These are phyloP conservation scores for Anthoscopus minutus DNA, from an alignment of 2,113 vertebrate species.

Conservation along the genomic window DNA sequence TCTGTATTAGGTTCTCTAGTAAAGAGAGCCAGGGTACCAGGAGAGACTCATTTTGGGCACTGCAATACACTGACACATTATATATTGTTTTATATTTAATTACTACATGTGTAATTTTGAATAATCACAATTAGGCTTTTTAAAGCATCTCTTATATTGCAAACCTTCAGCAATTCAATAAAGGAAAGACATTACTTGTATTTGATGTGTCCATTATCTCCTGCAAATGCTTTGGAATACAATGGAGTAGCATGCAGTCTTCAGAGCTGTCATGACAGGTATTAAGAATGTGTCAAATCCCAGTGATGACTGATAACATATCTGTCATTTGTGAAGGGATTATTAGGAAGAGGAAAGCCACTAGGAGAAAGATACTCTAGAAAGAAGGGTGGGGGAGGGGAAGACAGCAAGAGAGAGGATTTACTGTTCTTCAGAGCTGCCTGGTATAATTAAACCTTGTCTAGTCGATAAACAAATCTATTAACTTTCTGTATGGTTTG, in stretches of 20 bases:
- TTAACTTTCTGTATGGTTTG: conserved; percentile 43
- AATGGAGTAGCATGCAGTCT: conserved; percentile 33
- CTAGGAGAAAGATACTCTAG: conserved; percentile 42
- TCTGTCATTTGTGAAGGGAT: conserved; percentile 60
- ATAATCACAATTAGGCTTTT: background rate
- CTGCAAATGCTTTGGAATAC: conserved; percentile 41
- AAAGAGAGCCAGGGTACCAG: background rate
- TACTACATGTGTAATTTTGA: background rate
- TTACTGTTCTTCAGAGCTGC: conserved; percentile 30
- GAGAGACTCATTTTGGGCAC: background rate
- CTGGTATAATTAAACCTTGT: conserved; percentile 54
- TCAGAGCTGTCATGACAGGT: conserved; percentile 55
- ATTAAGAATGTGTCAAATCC: conserved; percentile 60
- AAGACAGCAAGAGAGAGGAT: background rate
- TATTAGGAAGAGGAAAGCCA: conserved; percentile 43
- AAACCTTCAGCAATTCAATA: conserved; percentile 15
- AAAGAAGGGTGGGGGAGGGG: background rate
- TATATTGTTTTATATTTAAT: background rate
- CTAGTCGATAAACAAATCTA: conserved; percentile 50
- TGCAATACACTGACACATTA: background rate
- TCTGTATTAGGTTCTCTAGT: background rate
- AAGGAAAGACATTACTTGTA: background rate
- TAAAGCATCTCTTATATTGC: background rate
- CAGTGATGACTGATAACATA: conserved; percentile 61
- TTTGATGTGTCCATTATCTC: conserved; percentile 50